Evolutionary conservation across 2,113 vertebrate species (phyloP).

Genomic region (Myotis lucifugus): DNA sequence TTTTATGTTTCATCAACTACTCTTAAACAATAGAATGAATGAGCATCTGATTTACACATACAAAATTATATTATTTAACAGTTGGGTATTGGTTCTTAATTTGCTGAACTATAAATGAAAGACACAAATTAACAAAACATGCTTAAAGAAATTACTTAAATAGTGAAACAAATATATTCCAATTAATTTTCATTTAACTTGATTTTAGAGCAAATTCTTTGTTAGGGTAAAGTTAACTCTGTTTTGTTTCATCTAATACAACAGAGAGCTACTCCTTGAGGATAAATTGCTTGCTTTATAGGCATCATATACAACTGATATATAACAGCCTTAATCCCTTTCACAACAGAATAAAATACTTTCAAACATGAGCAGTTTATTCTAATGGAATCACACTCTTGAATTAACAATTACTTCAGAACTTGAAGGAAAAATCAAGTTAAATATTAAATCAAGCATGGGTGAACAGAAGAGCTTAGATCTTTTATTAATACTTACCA

Average conservation of each 20-base stretch:
- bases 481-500: slow-evolving; percentile 91
- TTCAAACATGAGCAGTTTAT: neutral
- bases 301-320: neutral
- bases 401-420: slow-evolving; percentile 31
- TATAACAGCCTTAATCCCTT: neutral
- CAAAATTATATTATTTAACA: neutral
- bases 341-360: neutral
- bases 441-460: neutral
- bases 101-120: slow-evolving; percentile 37
- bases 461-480: slow-evolving; percentile 15
- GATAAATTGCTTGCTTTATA: slow-evolving; percentile 4
- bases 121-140: neutral
- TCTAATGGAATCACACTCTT: slow-evolving; percentile 16
- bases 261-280: neutral
- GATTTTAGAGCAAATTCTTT: neutral
- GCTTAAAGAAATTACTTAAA: slow-evolving; percentile 32
- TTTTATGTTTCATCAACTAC: neutral
- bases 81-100: neutral
- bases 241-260: neutral
- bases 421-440: slow-evolving; percentile 16
- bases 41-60: neutral
- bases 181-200: slow-evolving; percentile 50
- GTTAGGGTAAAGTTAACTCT: slow-evolving; percentile 36
- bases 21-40: neutral
- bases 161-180: slow-evolving; percentile 20